A percentile compares a stretch with the other conserved stretches of the same genome.
Conservation (phyloP, 2,888 invertebrate species). For the Tinea trinotella region DNA sequence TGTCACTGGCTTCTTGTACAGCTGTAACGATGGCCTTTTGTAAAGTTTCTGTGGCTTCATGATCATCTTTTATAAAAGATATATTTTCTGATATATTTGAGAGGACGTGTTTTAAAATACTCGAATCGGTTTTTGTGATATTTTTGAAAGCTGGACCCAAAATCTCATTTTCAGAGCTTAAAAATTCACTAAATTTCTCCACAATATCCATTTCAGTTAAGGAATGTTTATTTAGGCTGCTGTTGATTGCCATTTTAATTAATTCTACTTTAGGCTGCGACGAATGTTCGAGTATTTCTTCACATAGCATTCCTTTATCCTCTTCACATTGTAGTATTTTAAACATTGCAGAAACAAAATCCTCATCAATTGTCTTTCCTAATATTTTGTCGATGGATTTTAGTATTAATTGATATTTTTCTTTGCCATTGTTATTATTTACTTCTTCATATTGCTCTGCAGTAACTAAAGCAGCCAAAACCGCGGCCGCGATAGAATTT, state of each 20-base stretch:
- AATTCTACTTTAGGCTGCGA: conserved; percentile 75
- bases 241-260: conserved; percentile 70
- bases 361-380: conserved; percentile 61
- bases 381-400: conserved; percentile 67
- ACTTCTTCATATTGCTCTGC: conserved; percentile 65
- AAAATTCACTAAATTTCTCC: conserved; percentile 75
- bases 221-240: conserved; percentile 52
- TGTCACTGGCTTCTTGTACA: conserved; percentile 74
- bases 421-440: conserved; percentile 62
- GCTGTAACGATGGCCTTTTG: conserved; percentile 78
- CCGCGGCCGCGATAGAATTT: conserved; percentile 68
- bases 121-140: conserved; percentile 74
- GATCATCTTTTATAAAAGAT: conserved; percentile 73
- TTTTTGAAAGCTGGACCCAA: conserved; percentile 76
- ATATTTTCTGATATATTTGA: conserved; percentile 75
- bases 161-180: conserved; percentile 75
- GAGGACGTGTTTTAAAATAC: conserved; percentile 72
- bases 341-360: conserved; percentile 62
- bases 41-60: conserved; percentile 75
- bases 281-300: conserved; percentile 64
- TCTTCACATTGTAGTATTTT: conserved; percentile 64
- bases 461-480: conserved; percentile 62
- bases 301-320: conserved; percentile 55
- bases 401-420: conserved; percentile 62
- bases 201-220: conserved; percentile 72